Evolutionary conservation across 2,888 invertebrate genomes (phyloP).

Genomic region (Patella pellucida): DNA sequence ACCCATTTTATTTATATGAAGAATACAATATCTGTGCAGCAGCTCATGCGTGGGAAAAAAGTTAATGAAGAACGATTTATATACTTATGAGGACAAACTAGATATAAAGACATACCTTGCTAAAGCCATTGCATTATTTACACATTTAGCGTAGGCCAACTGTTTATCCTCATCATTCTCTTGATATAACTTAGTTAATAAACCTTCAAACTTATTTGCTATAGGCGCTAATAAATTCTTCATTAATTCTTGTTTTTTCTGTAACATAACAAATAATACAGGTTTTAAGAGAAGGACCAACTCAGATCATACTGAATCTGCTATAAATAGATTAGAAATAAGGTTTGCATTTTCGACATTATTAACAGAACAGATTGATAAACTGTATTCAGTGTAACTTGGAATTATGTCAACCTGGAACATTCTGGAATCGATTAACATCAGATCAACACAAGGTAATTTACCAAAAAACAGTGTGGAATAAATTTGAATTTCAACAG

Average conservation of each 20-base stretch:
- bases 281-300: no score
- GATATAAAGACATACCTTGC: constrained; percentile 69
- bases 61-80: not conserved
- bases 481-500: no score
- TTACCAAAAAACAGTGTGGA: no score
- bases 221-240: constrained; percentile 72
- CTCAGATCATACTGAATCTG: no score
- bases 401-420: no score
- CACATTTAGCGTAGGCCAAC: constrained; percentile 68
- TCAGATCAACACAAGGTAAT: no score
- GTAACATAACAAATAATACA: constrained; percentile 27
- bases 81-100: not conserved
- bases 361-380: no score
- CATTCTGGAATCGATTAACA: no score
- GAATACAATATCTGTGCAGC: not conserved
- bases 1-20: not conserved
- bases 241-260: constrained; percentile 72
- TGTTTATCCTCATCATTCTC: constrained; percentile 66
- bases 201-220: constrained; percentile 70
- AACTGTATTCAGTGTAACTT: no score
- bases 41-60: not conserved
- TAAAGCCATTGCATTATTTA: constrained; percentile 74
- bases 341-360: no score
- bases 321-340: no score
- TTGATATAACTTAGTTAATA: constrained; percentile 67